These are phyloP conservation scores for Heteromyza rotundicornis DNA, from an alignment of 2,888 invertebrate species.

Conservation along the genomic window DNA sequence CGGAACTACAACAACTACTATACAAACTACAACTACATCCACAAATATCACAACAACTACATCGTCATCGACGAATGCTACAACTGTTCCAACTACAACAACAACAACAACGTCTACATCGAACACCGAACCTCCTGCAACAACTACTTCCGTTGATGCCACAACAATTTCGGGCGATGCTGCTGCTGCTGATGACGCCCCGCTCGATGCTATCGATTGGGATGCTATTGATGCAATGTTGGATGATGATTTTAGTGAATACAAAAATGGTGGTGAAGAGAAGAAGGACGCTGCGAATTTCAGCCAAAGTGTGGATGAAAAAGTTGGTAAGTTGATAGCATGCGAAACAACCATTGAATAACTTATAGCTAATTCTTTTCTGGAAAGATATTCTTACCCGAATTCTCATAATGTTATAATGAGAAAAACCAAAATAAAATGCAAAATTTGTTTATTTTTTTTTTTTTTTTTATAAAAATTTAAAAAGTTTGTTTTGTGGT, in stretches of 20 bases:
- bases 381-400: no score
- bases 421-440: neutral
- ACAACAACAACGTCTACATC: slow-evolving; percentile 45
- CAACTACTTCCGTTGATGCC: slow-evolving; percentile 40
- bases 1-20: slow-evolving; percentile 45
- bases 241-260: slow-evolving; percentile 58
- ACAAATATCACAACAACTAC: slow-evolving; percentile 56
- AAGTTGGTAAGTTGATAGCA: slow-evolving; percentile 73
- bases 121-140: slow-evolving; percentile 60
- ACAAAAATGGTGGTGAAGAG: slow-evolving; percentile 52
- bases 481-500: no score
- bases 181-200: slow-evolving; percentile 42
- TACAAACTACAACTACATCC: slow-evolving; percentile 56
- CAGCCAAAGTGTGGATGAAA: slow-evolving; percentile 84
- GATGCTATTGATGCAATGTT: slow-evolving; percentile 59
- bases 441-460: no score
- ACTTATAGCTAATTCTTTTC: no score
- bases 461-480: no score
- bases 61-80: slow-evolving; percentile 49
- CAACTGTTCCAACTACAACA: slow-evolving; percentile 44
- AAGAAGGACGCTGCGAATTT: slow-evolving; percentile 64
- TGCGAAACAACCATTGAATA: no score
- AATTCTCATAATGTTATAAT: no score
- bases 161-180: slow-evolving; percentile 30
- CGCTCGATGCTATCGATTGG: slow-evolving; percentile 57